Conservation (phyloP, 2,113 vertebrate genomes). For the Typhlomys cinereus region DNA sequence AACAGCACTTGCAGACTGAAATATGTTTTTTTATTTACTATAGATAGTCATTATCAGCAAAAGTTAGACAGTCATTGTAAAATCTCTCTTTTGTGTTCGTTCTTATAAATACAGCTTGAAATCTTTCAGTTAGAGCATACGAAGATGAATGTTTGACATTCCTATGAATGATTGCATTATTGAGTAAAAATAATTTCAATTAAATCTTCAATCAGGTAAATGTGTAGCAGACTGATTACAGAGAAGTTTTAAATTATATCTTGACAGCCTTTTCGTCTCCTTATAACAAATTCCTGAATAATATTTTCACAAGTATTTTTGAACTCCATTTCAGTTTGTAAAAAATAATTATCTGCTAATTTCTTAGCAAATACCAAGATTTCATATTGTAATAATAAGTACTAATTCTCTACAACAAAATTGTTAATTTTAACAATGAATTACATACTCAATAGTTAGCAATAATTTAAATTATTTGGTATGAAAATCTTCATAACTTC, state of each 20-base stretch:
- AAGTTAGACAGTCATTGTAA: not conserved
- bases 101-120: not conserved
- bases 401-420: slow-evolving; percentile 70
- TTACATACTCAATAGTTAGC: slow-evolving; percentile 61
- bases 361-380: slow-evolving; percentile 70
- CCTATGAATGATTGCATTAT: not conserved
- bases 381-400: slow-evolving; percentile 55
- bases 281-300: slow-evolving; percentile 6
- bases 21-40: not conserved
- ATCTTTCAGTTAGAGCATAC: not conserved
- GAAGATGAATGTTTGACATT: not conserved
- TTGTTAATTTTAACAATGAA: slow-evolving; percentile 66
- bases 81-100: not conserved
- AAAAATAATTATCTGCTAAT: slow-evolving; percentile 59
- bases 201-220: not conserved
- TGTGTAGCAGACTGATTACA: not conserved
- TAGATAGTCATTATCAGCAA: not conserved
- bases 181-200: slow-evolving; percentile 1
- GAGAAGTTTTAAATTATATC: not conserved
- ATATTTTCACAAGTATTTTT: not conserved
- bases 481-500: slow-evolving; percentile 19
- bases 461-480: slow-evolving; percentile 61
- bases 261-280: not conserved
- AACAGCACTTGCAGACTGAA: not conserved
- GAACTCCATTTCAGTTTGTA: slow-evolving; percentile 1